Base-by-base conservation (phyloP, 2,797 vertebrate species). In the Lithobates pipiens region DNA sequence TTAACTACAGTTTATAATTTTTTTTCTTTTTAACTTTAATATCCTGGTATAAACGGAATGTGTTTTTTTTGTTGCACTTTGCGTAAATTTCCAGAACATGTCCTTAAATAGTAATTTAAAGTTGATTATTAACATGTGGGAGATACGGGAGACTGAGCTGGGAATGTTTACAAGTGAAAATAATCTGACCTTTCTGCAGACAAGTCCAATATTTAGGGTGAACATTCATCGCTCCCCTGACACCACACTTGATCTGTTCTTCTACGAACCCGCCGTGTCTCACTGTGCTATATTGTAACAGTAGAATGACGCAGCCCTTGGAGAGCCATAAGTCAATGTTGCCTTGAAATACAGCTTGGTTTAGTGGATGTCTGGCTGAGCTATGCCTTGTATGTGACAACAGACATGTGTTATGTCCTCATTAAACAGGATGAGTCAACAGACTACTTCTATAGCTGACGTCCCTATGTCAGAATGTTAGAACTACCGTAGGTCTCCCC, bases 71-170 rank as follows among this genome's bases (percentile, higher is more conserved):
- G 46, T 27, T 65, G 50, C 54, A 34, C 16, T 46, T 73, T 78
- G 16, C 70, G 54, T 63, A 27, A 72, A 63, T 72, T 63, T 15
- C 13, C 42, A 34, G 54, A n/a, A 72, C 34, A 25, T 25, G 39
- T 34, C 76, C 68, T 73, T 77, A 73, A 44, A 85, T 85, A 50
- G 68, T 39, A 77, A 67, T 86, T 81, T 86, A 10, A 29, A 36
- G 63, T 42, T 86, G 79, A 86, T 86, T 82, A 77, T 82, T 86
- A 82, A 82, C 85, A 83, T 69, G 80, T 86, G 80, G 76, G 32
- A 79, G 69, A 77, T 78, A 82, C 25, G 42, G 78, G 44, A 76
- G 78, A 77, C 70, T 71, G 80, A 86, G 67, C 76, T 82, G 57
- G 69, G 57, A 86, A 83, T 83, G 61, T 86, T 86, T 86, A 73